Evolutionary conservation across 2,797 vertebrate genomes (phyloP), one percentile per base, ranked within the genome.

Genomic region (Apogon hyalosoma): DNA sequence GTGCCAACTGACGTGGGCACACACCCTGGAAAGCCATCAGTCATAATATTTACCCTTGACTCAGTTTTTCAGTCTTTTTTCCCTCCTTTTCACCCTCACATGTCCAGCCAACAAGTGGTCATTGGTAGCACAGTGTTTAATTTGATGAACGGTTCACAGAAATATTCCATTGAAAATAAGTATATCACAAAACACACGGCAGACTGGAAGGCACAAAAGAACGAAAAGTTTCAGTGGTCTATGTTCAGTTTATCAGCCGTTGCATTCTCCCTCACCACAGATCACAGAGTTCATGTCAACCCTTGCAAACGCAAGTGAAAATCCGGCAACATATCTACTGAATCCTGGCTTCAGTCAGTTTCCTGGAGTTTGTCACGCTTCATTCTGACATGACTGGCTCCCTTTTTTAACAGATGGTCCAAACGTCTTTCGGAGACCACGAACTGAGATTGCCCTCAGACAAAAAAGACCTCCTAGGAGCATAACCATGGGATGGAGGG

Each of bases 21-120:
- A 84, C 73, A 88, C 69, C 82, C 73, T 59, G 72, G 61, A 79
- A 85, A 85, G 68, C 79, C 75, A 84, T 86, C 75, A 82, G 83
- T 91, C 90, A 93, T 90, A 92, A 92, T 87, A 91, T 79, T 90
- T 85, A 89, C 57, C 65, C 72, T 75, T 56, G 15, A 65, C 67
- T 77, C 47, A 59, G 62, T 87, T 85, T 85, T 67, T 63, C 42
- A 59, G 49, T 43, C 53, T 64, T 74, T 57, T 62, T 76, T 57
- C 15, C 16, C 62, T 61, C 71, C 51, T 50, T 76, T 67, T 78
- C 66, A 62, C 28, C 60, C 66, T 79, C 54, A 54, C 46, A 77
- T 82, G 79, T 75, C 48, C 33, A 77, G 78, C 83, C 83, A 86
- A 48, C 53, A 78, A 77, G 62, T 8, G 33, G 54, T 82, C 53